Percentiles rank a stretch among this genome's conserved stretches.
Conservation (phyloP, 2,113 vertebrate species). For the Brevimyrus niger region DNA sequence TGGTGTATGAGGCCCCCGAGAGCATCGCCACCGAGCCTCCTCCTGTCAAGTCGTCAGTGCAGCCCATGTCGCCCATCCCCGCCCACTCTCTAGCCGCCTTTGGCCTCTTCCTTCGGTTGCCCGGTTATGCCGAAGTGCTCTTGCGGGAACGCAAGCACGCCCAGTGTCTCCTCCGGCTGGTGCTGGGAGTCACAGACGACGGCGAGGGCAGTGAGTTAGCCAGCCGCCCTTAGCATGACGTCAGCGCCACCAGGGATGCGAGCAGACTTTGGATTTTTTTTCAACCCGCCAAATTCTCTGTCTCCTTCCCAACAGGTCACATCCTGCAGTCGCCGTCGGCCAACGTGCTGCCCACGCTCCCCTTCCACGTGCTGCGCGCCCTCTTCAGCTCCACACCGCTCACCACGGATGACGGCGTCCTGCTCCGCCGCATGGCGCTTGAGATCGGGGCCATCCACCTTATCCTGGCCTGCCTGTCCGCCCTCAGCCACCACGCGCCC, state of each 20-base stretch:
- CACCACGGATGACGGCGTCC: constrained; percentile 90
- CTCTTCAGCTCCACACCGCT: constrained; percentile 86
- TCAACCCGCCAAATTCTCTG: neutral
- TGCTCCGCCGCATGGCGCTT: constrained; percentile 89
- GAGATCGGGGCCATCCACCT: constrained; percentile 95
- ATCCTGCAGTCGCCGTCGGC: constrained; percentile 96
- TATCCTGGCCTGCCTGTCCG: constrained; percentile 94
- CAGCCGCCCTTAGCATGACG: neutral
- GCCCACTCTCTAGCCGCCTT: constrained; percentile 96
- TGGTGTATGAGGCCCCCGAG: constrained; percentile 95
- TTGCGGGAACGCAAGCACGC: constrained; percentile 97
- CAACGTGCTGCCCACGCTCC: constrained; percentile 90
- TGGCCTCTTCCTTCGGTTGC: constrained; percentile 92
- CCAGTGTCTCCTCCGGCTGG: constrained; percentile 92
- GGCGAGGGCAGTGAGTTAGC: constrained; percentile 94
- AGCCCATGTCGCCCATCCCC: constrained; percentile 94
- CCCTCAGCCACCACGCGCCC: constrained; percentile 91
- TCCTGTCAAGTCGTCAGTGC: constrained; percentile 87
- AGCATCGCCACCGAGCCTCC: constrained; percentile 86
- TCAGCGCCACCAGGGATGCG: neutral
- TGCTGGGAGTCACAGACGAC: constrained; percentile 95
- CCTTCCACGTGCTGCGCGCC: constrained; percentile 87
- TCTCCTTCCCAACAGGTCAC: constrained; percentile 64
- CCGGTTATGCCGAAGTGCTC: constrained; percentile 94
- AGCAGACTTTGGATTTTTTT: neutral